A percentile compares a stretch with the other conserved stretches of the same genome.
These are phyloP conservation scores for Bradypus variegatus DNA, from an alignment of 2,797 vertebrate species.

Conservation along the genomic window DNA sequence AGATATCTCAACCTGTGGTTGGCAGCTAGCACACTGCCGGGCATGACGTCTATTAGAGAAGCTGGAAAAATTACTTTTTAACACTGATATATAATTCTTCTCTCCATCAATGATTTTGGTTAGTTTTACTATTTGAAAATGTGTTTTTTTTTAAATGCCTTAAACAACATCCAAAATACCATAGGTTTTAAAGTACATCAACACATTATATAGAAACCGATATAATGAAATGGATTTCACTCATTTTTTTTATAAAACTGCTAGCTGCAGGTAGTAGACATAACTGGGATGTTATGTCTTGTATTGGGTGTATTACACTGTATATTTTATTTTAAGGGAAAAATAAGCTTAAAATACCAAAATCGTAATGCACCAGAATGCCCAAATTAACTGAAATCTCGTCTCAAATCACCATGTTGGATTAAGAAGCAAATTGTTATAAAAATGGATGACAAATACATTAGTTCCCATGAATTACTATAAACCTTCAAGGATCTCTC, in stretches of 20 bases:
- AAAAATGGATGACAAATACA: background rate
- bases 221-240: background rate
- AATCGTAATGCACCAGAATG: background rate
- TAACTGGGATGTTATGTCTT: too few species aligned
- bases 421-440: background rate
- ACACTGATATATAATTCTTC: background rate
- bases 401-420: background rate
- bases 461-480: background rate
- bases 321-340: background rate
- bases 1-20: background rate
- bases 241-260: background rate
- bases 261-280: background rate
- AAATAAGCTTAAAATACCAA: slow-evolving; percentile 3
- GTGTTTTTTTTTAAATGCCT: background rate
- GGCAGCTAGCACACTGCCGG: background rate
- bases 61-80: slow-evolving; percentile 16
- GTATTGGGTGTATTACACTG: too few species aligned
- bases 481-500: background rate
- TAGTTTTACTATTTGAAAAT: slow-evolving; percentile 6
- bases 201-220: background rate
- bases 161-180: background rate
- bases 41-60: background rate
- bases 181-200: background rate
- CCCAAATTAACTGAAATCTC: background rate
- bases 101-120: background rate